Percentiles rank a stretch among this genome's conserved stretches.
Evolutionary conservation across 2,888 invertebrate genomes (phyloP).

Genomic region (Callyntrura sp.): DNA sequence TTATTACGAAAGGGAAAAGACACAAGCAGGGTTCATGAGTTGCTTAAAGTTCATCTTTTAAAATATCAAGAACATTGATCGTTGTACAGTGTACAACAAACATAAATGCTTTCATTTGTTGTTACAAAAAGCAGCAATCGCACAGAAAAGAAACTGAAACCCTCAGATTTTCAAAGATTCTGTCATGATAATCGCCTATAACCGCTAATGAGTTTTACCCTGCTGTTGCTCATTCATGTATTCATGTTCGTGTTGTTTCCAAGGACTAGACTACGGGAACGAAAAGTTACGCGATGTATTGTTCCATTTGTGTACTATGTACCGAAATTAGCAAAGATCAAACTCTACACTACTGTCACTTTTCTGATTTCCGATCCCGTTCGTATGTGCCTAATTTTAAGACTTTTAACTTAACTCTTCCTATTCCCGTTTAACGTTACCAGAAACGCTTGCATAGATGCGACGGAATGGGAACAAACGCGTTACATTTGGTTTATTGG

Average conservation of each 20-base stretch:
- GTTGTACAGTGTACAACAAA: too few relatives aligned
- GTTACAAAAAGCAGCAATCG: too few relatives aligned
- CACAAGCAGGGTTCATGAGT: not conserved
- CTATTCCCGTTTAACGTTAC: not conserved
- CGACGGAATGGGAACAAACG: conserved; percentile 30
- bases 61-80: too few relatives aligned
- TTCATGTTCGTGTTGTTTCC: too few relatives aligned
- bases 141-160: too few relatives aligned
- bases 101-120: too few relatives aligned
- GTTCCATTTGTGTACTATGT: not conserved
- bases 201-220: too few relatives aligned
- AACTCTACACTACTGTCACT: not conserved
- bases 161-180: too few relatives aligned
- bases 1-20: not conserved
- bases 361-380: not conserved
- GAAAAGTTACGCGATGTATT: not conserved
- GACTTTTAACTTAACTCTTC: not conserved
- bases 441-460: not conserved
- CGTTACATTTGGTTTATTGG: conserved; percentile 15
- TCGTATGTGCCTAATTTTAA: not conserved
- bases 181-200: too few relatives aligned
- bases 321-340: conserved; percentile 33
- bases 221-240: not conserved
- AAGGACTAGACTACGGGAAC: too few relatives aligned
- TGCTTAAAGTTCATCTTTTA: not conserved